Evolutionary conservation across 2,888 invertebrate species (phyloP), one percentile per base, ranked within the genome.

Genomic region (Pristionchus exspectatus): DNA sequence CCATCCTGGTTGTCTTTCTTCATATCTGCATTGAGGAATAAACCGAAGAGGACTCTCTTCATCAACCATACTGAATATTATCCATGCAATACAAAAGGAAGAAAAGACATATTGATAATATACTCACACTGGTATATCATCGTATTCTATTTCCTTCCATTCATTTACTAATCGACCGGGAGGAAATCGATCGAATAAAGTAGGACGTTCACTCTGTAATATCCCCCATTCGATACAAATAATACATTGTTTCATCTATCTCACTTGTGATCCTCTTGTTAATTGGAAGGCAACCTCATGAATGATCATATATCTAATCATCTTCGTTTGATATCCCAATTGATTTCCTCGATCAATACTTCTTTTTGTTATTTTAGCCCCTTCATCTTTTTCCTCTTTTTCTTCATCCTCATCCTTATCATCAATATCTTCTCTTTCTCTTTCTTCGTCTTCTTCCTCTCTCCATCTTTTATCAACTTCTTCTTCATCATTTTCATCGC

Each of bases 211-310:
- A 59, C 5, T 24, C 90, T 16, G 87, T 77, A 72, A 90, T 38
- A 38, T 87, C 18, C 91, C 3, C 90, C 87, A 93, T 90, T 16
- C 81, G 18, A 16, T 81, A 81, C 69, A 14, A 14, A 30, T 69
- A 59, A 21, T 63, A n/a, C 5, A 63, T 24, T 18, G 63, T 63
- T 5, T 63, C 63, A 5, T 18, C 27, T 85, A 54, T n/a, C 59
- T 56, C 7, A 87, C 87, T n/a, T 66, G 87, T 10, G 56, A 21
- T 72, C 87, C 87, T 72, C 87, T 16, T 12, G 87, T 87, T 12
- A 94, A 90, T 18, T 93, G 93, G 90, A 88, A 93, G 24, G 90
- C 91, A 63, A 92, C 89, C 86, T 93, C 92, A 85, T 94, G 94
- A 24, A 93, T 38, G 5, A 93, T 12, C 66, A 89, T 66, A 14